Evolutionary conservation across 2,888 invertebrate species (phyloP), one percentile per base, ranked within the genome.

Genomic region (Callimorpha dominula): DNA sequence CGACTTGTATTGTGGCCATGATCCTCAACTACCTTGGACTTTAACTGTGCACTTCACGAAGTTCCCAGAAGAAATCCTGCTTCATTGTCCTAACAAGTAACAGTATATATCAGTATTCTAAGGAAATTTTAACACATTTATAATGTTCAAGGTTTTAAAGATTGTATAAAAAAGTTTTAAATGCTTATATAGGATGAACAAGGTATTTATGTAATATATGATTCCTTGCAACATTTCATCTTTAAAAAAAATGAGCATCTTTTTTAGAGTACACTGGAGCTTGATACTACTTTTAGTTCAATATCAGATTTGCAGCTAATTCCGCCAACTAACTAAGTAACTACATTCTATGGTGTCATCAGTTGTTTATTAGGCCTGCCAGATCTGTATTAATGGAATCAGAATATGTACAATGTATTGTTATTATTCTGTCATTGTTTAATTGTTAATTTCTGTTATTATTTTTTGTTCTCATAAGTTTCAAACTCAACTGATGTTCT

Each of bases 11-110:
- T 96, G 97, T 85, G 92, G 94, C 4, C 96, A 96, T 73, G 98
- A 98, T 65, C 96, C 97, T 49, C 96, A 97, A 81, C 96, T 99
- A 60, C 99, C 99, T 0, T 99, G 99, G 99, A 97, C 96, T 84
- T 96, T 99, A 49, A 98, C 98, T 46, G 98, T 99, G 17, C 99
- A 99, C 91, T 99, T 99, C 93, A 97, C 98, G 85, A 98, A 98
- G 90, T 99, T 99, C 92, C 99, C 99, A 17, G 98, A 99, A 88
- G 97, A 97, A 68, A 96, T 98, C 84, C 96, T 99, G n/a, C 97
- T 99, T 82, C 97, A 97, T 89, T 98, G 99, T 89, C 97, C 97
- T 68, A 98, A 97, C 88, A 98, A 98, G 98, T 98, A 96, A 88
- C 54, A 73, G 49, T 65, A 65, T 73, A 52, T 52, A 60, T 54